Conservation (phyloP, 2,888 invertebrate genomes). For the Shargacucullia verbasci region DNA sequence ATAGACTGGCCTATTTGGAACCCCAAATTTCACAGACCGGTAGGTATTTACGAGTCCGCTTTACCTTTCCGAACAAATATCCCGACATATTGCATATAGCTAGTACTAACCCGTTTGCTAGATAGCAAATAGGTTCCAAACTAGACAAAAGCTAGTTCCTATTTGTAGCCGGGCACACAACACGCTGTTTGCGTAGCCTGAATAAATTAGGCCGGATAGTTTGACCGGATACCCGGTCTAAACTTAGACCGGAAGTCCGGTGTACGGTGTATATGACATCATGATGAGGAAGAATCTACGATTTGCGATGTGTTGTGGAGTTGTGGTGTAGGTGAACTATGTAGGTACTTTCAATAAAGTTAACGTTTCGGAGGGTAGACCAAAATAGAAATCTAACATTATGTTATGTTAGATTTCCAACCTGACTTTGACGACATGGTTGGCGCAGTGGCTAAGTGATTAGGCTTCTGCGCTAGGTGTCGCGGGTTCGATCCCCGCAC, state of each 20-base stretch:
- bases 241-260: constrained; percentile 40
- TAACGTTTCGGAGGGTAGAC: no score
- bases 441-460: no score
- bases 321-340: no score
- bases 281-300: constrained; percentile 34
- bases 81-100: not conserved
- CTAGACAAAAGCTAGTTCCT: constrained; percentile 42
- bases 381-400: no score
- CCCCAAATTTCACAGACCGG: no score
- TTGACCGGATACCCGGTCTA: constrained; percentile 44
- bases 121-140: constrained; percentile 34
- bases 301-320: constrained; percentile 7
- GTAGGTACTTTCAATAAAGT: no score
- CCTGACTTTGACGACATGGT: no score
- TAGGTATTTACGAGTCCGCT: no score
- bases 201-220: constrained; percentile 53
- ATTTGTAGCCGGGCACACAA: constrained; percentile 39
- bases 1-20: no score
- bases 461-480: no score
- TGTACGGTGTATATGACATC: constrained; percentile 40
- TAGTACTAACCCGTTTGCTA: constrained; percentile 12
- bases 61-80: not conserved
- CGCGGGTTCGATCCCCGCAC: no score
- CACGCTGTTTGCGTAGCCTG: constrained; percentile 44
- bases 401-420: no score